These are phyloP conservation scores for Passerina amoena DNA, from an alignment of 2,113 vertebrate species.

Conservation along the genomic window DNA sequence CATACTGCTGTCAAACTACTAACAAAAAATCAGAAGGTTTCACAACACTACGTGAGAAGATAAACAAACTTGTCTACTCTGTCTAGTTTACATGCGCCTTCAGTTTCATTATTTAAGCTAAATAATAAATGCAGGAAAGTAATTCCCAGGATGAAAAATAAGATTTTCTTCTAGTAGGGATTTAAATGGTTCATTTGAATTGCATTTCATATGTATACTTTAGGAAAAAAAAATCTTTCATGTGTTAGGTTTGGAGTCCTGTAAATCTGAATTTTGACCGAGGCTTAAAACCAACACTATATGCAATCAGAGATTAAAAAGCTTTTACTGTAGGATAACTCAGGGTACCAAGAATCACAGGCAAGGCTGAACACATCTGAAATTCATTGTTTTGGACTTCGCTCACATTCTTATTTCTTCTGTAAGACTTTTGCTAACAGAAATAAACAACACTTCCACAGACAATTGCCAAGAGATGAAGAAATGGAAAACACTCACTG, in stretches of 20 bases:
- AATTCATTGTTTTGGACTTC: background rate
- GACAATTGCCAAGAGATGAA: conserved; percentile 56
- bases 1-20: background rate
- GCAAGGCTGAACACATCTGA: conserved; percentile 23
- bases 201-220: background rate
- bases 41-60: background rate
- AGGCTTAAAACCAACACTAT: conserved; percentile 47
- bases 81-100: background rate
- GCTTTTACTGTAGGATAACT: conserved; percentile 12
- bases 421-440: background rate
- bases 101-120: background rate
- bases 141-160: conserved; percentile 8
- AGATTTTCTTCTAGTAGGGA: background rate
- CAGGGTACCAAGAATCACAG: conserved; percentile 27
- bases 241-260: background rate
- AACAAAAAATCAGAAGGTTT: background rate
- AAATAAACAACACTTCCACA: conserved; percentile 1
- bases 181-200: conserved; percentile 26
- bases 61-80: background rate
- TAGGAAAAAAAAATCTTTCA: background rate
- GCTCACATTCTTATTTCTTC: background rate
- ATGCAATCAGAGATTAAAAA: conserved; percentile 30
- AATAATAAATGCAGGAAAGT: background rate
- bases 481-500: conserved; percentile 38
- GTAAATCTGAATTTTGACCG: conserved; percentile 29